Evolutionary conservation across 2,113 vertebrate species (phyloP), one percentile per base, ranked within the genome.

Genomic region (Ammodytes dubius): DNA sequence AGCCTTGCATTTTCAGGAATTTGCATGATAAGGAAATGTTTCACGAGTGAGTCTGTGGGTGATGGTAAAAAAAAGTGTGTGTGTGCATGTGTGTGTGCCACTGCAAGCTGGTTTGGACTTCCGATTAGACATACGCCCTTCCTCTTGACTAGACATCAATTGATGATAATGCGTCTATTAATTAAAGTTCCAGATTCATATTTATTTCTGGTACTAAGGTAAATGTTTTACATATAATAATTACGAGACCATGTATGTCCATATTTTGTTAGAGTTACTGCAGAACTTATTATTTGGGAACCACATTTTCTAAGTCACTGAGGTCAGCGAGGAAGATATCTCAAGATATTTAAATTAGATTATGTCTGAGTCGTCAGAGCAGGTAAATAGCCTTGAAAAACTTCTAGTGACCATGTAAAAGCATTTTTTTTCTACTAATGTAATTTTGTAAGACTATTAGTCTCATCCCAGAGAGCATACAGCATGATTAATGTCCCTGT

Each of bases 11-110:
- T 83, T 85, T 78, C 3, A 40, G 6, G 17, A 0, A 81, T 84
- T 81, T 77, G 73, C 83, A 84, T 70, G 71, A 79, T 64, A 66
- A 53, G 15, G 40, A 56, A 40, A 59, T 81, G 82, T 88, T 87
- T 81, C 42, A 74, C 52, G 6, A 39, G 45, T 15, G 56, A 67
- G 60, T 56, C 45, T 57, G 54, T 39, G 59, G 50, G 64, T 81
- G 67, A 73, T 35, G 27, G 63, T 49, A 75, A 40, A 52, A 53
- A 53, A 54, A 46, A 27, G 59, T 73, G 63, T 58, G 27, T 61
- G n/a, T 42, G n/a, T 13, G 37, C 43, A 17, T 3, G 42, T n/a
- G 17, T 53, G 57, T 68, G 61, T 46, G 72, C 37, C 12, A 17
- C 35, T 47, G 54, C 19, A 9, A 17, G 68, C 13, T 15, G 17